A percentile compares a stretch with the other conserved stretches of the same genome.
phyloP scores from a whole-genome alignment of 2,797 vertebrate species.

The Semotilus atromaculatus region DNA sequence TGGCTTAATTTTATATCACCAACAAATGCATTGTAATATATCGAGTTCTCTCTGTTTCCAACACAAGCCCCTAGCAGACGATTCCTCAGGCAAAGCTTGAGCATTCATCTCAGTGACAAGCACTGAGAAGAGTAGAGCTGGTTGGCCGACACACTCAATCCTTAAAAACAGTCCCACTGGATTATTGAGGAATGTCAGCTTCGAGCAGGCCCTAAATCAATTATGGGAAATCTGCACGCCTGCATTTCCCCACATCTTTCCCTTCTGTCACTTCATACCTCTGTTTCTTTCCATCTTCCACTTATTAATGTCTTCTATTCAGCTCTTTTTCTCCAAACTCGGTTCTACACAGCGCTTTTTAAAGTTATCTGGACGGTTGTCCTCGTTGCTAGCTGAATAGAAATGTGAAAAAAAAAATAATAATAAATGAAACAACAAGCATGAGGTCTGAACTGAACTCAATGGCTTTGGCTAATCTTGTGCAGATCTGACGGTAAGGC shows the following conservation, averaged over 20 bases:
- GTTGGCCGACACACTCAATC: slow-evolving; percentile 30
- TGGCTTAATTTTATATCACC: neutral
- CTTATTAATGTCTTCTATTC: slow-evolving; percentile 1
- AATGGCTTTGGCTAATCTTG: neutral
- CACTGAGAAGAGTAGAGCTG: slow-evolving; percentile 6
- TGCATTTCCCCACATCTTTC: slow-evolving; percentile 30
- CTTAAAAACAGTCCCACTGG: slow-evolving; percentile 69
- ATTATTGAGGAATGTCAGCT: slow-evolving; percentile 81
- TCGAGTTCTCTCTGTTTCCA: neutral
- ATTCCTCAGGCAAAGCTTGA: slow-evolving; percentile 7
- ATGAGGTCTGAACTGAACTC: neutral
- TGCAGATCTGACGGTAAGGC: neutral
- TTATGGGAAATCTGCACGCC: slow-evolving; percentile 66
- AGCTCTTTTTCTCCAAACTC: slow-evolving; percentile 16
- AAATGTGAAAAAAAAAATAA: neutral
- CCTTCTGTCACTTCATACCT: slow-evolving; percentile 36
- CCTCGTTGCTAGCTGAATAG: neutral
- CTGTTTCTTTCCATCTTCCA: slow-evolving; percentile 37
- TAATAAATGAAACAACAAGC: neutral
- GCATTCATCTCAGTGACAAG: slow-evolving; percentile 31
- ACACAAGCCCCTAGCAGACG: neutral
- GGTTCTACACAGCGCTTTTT: neutral
- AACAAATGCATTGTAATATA: slow-evolving; percentile 20
- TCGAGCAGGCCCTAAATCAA: slow-evolving; percentile 80
- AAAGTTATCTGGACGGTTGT: neutral